Percentiles rank a stretch among this genome's conserved stretches.
phyloP scores from a whole-genome alignment of 2,888 invertebrate genomes.

The Eustalomyia histrio region DNA sequence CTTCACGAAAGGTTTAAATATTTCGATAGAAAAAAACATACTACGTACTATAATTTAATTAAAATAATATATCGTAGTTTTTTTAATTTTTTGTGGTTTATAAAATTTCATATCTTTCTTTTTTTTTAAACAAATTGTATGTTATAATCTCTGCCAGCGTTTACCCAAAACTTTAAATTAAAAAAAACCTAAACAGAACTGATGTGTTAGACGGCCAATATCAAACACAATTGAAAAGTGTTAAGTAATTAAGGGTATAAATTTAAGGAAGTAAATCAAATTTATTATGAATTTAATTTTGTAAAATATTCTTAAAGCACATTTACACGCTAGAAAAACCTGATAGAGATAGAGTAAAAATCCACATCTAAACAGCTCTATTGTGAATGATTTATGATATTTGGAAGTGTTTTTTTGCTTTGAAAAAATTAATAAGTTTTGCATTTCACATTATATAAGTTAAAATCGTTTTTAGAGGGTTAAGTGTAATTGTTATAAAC shows the following conservation, averaged over 20 bases:
- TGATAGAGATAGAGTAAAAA: no score
- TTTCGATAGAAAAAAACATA: slow-evolving; percentile 34
- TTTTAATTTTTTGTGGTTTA: slow-evolving; percentile 12
- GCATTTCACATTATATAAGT: not conserved
- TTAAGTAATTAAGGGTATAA: no score
- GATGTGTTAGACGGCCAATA: slow-evolving; percentile 39
- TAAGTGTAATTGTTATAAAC: slow-evolving; percentile 9
- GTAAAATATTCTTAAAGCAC: no score
- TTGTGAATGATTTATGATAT: no score
- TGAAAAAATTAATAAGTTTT: no score
- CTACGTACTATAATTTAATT: slow-evolving; percentile 4
- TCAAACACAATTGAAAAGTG: not conserved
- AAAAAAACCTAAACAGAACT: not conserved
- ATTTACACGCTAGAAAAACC: no score
- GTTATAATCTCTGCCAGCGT: slow-evolving; percentile 22
- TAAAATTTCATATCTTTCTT: slow-evolving; percentile 22
- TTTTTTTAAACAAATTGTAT: slow-evolving; percentile 10
- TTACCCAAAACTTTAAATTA: slow-evolving; percentile 18
- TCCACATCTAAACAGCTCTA: no score
- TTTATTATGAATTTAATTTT: no score
- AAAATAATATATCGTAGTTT: not conserved
- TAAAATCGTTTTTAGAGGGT: not conserved
- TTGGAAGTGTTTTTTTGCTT: no score
- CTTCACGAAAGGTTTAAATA: slow-evolving; percentile 41
- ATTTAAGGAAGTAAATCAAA: no score